Base-by-base conservation (phyloP, 1,140 invertebrate species). In the Diachasma alloeum region DNA sequence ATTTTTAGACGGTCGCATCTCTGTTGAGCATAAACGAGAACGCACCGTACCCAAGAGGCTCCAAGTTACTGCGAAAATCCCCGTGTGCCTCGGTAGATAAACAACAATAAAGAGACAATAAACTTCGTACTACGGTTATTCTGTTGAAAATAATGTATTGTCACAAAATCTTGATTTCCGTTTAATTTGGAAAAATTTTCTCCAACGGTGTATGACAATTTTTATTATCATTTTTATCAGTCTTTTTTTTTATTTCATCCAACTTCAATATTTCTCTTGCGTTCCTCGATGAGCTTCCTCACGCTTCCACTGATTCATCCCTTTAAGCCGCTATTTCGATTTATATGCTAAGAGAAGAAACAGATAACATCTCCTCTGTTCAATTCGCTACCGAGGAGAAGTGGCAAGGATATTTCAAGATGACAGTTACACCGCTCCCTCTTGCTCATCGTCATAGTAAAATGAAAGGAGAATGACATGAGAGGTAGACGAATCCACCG, bases 1-100 rank as follows among this genome's bases (percentile, higher is more conserved):
- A 86, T 85, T 87, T 87, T 87, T 85, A 85, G 83, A 84, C 80
- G 71, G 19, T 73, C 59, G 24, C 74, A 59, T 53, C 73, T 75
- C 71, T 79, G 46, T 70, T 70, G 72, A 74, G 75, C 74, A 74
- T 79, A 76, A 79, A 79, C 66, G 78, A 79, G 75, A 79, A 79
- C 78, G 78, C 75, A 79, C 72, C 53, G 48, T 46, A 59, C 75
- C 68, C 70, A 53, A 53, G 75, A 46, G 69, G 67, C 48, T n/a
- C 19, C 17, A 66, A 37, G 75, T 72, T 13, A 46, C 24, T 67
- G 63, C 39, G 5, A 39, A 74, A 63, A 67, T 17, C 17, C 37
- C 59, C 37, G 37, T 17, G 19, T 22, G 17, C 67, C 24, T 75
- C 31, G n/a, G 46, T 53, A 26, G 8, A 67, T 78, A 78, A 74